These are phyloP conservation scores for Leptinotarsa tumamoca DNA, from an alignment of 2,888 invertebrate genomes.

Conservation along the genomic window DNA sequence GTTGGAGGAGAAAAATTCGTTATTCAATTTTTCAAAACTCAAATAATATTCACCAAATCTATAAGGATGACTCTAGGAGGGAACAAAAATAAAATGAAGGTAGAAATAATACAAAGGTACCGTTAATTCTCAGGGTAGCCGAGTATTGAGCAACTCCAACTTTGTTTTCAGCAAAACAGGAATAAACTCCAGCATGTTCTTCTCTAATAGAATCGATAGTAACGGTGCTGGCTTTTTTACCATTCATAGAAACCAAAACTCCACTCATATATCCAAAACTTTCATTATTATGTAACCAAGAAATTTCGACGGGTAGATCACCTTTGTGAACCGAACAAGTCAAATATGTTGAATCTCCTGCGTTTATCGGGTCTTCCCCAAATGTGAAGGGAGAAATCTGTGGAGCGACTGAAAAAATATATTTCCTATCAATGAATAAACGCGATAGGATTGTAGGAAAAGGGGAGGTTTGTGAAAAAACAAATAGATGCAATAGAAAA, in stretches of 20 bases:
- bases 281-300: constrained; percentile 78
- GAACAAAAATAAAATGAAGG: not conserved
- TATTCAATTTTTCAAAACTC: too few relatives aligned
- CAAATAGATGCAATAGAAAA: constrained; percentile 4
- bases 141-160: constrained; percentile 75
- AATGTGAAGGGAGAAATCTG: constrained; percentile 78
- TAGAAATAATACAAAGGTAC: constrained; percentile 62
- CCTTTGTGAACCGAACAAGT: constrained; percentile 84
- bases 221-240: constrained; percentile 68
- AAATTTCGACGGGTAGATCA: constrained; percentile 81
- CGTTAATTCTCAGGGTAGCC: constrained; percentile 76
- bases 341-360: constrained; percentile 81
- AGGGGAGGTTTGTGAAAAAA: not conserved
- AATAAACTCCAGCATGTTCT: constrained; percentile 68
- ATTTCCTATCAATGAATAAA: not conserved
- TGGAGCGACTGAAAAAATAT: constrained; percentile 71
- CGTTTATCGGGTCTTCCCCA: constrained; percentile 81
- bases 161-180: constrained; percentile 69
- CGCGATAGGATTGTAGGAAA: not conserved
- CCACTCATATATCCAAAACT: constrained; percentile 61
- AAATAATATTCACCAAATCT: not conserved
- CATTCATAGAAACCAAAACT: constrained; percentile 62
- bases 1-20: too few relatives aligned
- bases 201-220: constrained; percentile 69
- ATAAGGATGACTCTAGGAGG: not conserved